A percentile compares a stretch with the other conserved stretches of the same genome.
Evolutionary conservation across 2,888 invertebrate species (phyloP).

Genomic region (Pandemis cinnamomeana): DNA sequence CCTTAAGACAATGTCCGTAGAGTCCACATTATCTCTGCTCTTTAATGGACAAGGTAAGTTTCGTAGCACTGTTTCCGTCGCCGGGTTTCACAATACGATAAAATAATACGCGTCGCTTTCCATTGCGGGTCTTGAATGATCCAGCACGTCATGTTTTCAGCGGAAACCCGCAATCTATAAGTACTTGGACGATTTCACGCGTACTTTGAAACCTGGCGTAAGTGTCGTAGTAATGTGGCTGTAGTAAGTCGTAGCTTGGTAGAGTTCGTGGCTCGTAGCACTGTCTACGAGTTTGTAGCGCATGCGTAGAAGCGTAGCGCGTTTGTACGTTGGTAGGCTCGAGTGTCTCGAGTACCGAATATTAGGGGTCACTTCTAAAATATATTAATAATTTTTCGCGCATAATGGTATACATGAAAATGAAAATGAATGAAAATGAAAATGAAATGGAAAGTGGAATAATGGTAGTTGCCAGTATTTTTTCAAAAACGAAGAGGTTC

Average conservation of each 20-base stretch:
- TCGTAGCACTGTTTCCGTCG: neutral
- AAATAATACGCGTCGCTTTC: neutral
- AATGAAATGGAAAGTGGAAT: too few relatives aligned
- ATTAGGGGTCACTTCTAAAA: too few relatives aligned
- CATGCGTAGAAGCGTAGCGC: conserved; percentile 8
- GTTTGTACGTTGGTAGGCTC: neutral
- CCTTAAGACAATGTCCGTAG: neutral
- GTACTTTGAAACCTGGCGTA: neutral
- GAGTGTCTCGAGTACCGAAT: neutral
- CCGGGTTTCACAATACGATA: neutral
- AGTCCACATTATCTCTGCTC: neutral
- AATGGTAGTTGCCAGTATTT: too few relatives aligned
- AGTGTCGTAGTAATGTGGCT: neutral
- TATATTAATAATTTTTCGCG: too few relatives aligned
- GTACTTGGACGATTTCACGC: neutral
- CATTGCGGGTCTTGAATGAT: neutral
- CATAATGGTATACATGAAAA: too few relatives aligned
- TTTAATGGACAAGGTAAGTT: neutral
- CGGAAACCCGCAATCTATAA: neutral
- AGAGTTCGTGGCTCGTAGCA: conserved; percentile 7
- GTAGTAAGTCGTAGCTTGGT: neutral
- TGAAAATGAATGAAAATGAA: too few relatives aligned
- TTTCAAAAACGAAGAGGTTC: too few relatives aligned
- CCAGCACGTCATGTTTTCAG: neutral
- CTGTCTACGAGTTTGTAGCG: conserved; percentile 7